Base-by-base conservation (phyloP, 1,140 invertebrate genomes). In the Brachionus sp. region DNA sequence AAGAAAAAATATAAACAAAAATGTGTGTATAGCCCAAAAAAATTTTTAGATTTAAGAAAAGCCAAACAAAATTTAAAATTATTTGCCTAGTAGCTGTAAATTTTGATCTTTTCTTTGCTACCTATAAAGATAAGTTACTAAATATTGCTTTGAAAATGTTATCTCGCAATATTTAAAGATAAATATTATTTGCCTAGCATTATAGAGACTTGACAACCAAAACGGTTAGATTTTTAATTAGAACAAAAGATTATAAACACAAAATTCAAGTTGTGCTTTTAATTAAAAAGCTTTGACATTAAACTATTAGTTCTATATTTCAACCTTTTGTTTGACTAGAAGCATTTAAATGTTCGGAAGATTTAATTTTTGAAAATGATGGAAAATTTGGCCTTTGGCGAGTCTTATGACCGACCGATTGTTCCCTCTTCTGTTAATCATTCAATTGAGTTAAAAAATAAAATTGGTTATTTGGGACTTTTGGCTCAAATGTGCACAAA, bases 381-480 rank as follows among this genome's bases (percentile, higher is more conserved):
- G 16, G 66, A 70, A 33, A 70, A 70, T 39, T 16, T 19, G 16
- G 35, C 29, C 16, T 19, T 19, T 19, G 37, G 37, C 35, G 66
- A 70, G 16, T 37, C 66, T 7, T 39, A 70, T 39, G 37, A 70
- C 35, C 33, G 16, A 37, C 66, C 66, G 16, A 70, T 70, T 39
- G 3, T 39, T 37, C 66, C 66, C 66, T 35, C 33, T 37, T 16
- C 66, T 7, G 37, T 70, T 19, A 3, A 1, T 19, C 12, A 37
- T 39, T 33, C 37, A 2, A 70, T 70, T 5, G 5, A 16, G 5
- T 70, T 37, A 19, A 70, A 70, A 19, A 70, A 70, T 39, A 70
- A 70, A 70, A 70, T 70, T 19, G 66, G 66, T 16, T 70, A 70
- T 39, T 70, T 70, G 35, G 66, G 66, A 13, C 66, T 70, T 39